Evolutionary conservation across 2,797 vertebrate genomes (phyloP).

Genomic region (Catamblyrhynchus diadema): DNA sequence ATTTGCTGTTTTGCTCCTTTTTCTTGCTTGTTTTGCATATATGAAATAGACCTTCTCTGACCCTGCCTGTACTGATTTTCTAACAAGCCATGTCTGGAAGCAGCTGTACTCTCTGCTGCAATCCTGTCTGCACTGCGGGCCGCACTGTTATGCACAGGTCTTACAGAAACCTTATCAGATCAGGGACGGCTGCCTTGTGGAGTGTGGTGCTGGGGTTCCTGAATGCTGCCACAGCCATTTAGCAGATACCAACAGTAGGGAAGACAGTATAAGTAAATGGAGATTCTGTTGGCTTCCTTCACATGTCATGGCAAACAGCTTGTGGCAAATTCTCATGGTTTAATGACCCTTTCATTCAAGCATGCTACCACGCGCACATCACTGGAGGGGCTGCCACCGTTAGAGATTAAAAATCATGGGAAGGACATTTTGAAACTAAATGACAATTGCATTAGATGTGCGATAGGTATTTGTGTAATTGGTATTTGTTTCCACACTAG

Average conservation of each 20-base stretch:
- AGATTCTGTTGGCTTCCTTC: neutral
- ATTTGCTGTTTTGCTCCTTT: neutral
- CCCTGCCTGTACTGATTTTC: neutral
- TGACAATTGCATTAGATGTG: neutral
- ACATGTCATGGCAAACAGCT: neutral
- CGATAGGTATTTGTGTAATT: neutral
- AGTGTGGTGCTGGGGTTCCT: rapidly evolving
- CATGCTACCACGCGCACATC: neutral
- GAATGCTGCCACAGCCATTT: neutral
- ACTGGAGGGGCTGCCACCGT: neutral
- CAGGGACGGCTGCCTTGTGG: neutral
- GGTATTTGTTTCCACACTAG: neutral
- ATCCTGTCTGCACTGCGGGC: neutral
- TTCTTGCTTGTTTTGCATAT: neutral
- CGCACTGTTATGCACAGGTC: neutral
- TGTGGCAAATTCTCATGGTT: neutral
- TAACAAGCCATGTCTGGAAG: constrained; percentile 17
- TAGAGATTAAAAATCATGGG: neutral
- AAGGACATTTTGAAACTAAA: neutral
- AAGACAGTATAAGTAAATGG: neutral
- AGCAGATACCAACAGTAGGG: neutral
- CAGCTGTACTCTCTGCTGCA: neutral
- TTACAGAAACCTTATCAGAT: neutral
- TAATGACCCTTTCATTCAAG: neutral
- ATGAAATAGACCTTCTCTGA: neutral